Evolutionary conservation across 2,888 invertebrate species (phyloP).

Genomic region (Microctonus brassicae): DNA sequence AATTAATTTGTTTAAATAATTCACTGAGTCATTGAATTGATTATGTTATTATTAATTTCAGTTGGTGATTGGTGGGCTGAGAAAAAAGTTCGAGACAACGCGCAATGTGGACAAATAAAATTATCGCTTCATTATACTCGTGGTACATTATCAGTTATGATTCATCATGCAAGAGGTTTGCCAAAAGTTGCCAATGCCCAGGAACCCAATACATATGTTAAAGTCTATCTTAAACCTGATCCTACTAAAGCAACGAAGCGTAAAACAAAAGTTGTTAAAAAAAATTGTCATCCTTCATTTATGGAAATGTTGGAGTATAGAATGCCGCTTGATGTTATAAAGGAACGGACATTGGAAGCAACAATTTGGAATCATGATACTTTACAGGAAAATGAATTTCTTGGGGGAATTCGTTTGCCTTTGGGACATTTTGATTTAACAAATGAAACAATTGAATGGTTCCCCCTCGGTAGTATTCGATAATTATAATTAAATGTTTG

Average conservation of each 20-base stretch:
- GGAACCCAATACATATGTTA: constrained; percentile 91
- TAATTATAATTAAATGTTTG: constrained; percentile 35
- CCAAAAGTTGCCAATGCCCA: constrained; percentile 83
- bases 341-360: constrained; percentile 84
- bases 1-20: not conserved
- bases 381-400: constrained; percentile 92
- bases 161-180: constrained; percentile 91
- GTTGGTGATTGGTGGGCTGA: constrained; percentile 69
- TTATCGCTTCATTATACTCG: constrained; percentile 83
- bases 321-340: constrained; percentile 84
- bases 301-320: constrained; percentile 98
- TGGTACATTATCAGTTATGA: constrained; percentile 83
- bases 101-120: constrained; percentile 81
- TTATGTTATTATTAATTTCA: constrained; percentile 38
- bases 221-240: constrained; percentile 94
- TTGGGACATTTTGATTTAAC: constrained; percentile 81
- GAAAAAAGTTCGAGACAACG: constrained; percentile 61
- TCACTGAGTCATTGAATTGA: not conserved
- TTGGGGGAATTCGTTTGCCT: constrained; percentile 91
- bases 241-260: constrained; percentile 92
- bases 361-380: constrained; percentile 96
- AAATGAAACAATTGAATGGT: constrained; percentile 89
- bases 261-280: constrained; percentile 93
- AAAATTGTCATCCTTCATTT: constrained; percentile 95
- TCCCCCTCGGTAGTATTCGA: constrained; percentile 75